phyloP scores from a whole-genome alignment of 1,140 invertebrate species.

The Lepidurus couesii region DNA sequence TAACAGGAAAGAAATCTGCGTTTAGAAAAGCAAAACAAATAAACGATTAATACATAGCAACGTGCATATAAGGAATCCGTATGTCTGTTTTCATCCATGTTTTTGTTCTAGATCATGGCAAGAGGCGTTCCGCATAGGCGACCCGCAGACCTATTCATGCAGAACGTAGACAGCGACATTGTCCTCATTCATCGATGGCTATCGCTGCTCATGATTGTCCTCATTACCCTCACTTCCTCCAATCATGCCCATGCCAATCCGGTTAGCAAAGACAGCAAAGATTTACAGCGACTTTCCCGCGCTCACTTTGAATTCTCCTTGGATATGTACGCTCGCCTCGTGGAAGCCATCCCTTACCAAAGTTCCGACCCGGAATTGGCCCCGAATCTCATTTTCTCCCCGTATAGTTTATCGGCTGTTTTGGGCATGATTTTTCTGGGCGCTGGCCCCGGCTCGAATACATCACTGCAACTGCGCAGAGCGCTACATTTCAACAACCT shows the following conservation, averaged over 20 bases:
- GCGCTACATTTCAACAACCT: constrained; percentile 41
- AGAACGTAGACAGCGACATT: not conserved
- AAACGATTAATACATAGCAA: not conserved
- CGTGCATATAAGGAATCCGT: not conserved
- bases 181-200: not conserved
- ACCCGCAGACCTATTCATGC: constrained; percentile 12
- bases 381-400: constrained; percentile 42
- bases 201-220: constrained; percentile 7
- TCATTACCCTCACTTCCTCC: not conserved
- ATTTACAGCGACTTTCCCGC: constrained; percentile 41
- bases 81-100: not conserved
- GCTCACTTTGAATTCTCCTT: constrained; percentile 43
- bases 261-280: constrained; percentile 31
- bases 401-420: constrained; percentile 40
- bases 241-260: not conserved
- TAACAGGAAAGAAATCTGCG: not conserved
- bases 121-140: not conserved
- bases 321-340: constrained; percentile 40
- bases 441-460: constrained; percentile 39
- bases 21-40: not conserved
- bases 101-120: constrained; percentile 19
- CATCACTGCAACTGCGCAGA: constrained; percentile 39
- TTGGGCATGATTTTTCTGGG: constrained; percentile 42
- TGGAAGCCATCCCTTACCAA: constrained; percentile 36
- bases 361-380: constrained; percentile 35